A percentile compares a stretch with the other conserved stretches of the same genome.
Conservation (phyloP, 2,888 invertebrate species). For the Limnephilus marmoratus region DNA sequence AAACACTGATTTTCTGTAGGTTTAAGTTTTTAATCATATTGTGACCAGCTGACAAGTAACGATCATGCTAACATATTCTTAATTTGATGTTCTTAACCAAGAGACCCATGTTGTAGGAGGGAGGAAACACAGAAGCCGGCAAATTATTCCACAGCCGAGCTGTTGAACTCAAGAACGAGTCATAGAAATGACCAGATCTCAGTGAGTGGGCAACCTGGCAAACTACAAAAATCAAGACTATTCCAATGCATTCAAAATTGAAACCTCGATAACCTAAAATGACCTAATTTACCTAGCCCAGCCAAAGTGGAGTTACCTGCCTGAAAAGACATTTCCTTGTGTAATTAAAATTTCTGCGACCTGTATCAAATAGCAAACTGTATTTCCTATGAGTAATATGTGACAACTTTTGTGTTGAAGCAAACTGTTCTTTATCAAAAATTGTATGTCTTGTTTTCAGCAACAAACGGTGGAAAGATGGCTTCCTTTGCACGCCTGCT, state of each 20-base stretch:
- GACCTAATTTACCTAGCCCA: not conserved
- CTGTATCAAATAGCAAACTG: not conserved
- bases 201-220: not conserved
- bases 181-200: too few relatives aligned
- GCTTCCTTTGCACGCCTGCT: slow-evolving; percentile 95
- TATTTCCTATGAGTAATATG: not conserved
- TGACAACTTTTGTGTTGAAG: not conserved
- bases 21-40: not conserved
- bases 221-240: not conserved
- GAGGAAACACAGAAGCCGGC: too few relatives aligned
- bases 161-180: too few relatives aligned
- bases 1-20: not conserved
- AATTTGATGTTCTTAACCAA: not conserved
- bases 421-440: not conserved
- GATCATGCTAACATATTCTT: not conserved
- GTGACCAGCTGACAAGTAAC: not conserved
- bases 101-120: too few relatives aligned
- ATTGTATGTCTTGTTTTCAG: slow-evolving; percentile 70
- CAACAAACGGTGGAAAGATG: slow-evolving; percentile 94
- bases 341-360: not conserved
- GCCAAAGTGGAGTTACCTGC: not conserved
- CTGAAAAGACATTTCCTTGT: not conserved
- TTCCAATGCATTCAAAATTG: not conserved
- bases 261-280: not conserved
- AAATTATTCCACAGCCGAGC: too few relatives aligned